These are phyloP conservation scores for Dryadula phaetusa DNA, from an alignment of 2,888 invertebrate genomes.

Conservation along the genomic window DNA sequence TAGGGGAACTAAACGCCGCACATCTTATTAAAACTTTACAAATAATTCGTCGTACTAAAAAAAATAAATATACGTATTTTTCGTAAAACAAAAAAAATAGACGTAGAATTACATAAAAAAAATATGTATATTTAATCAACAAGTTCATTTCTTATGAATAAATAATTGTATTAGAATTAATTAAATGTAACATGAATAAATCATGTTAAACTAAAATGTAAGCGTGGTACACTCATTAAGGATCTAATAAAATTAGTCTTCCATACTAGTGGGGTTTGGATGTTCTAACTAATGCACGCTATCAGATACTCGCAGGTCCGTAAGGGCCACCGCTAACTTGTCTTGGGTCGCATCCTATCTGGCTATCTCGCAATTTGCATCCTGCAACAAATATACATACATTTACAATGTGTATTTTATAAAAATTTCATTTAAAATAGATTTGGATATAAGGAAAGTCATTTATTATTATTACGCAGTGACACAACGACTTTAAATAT, in stretches of 20 bases:
- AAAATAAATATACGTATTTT: no score
- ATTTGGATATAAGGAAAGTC: no score
- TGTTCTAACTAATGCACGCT: slow-evolving; percentile 40
- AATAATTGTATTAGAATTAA: not conserved
- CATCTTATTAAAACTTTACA: no score
- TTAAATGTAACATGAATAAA: not conserved
- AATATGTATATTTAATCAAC: no score
- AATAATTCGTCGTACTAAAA: no score
- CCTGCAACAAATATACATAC: slow-evolving; percentile 8
- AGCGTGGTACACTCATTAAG: slow-evolving; percentile 27
- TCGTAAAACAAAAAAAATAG: no score
- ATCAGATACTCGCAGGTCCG: slow-evolving; percentile 49
- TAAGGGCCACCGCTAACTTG: slow-evolving; percentile 69
- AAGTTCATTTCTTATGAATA: no score
- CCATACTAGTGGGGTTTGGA: slow-evolving; percentile 26
- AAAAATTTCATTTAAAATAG: not conserved
- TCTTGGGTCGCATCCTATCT: slow-evolving; percentile 30
- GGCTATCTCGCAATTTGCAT: slow-evolving; percentile 26
- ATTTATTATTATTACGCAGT: no score
- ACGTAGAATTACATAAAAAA: no score
- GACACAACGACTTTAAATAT: no score
- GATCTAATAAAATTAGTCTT: slow-evolving; percentile 32
- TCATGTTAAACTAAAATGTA: not conserved
- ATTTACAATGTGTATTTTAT: not conserved
- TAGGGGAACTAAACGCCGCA: no score